These are phyloP conservation scores for Mohoua ochrocephala DNA, from an alignment of 2,113 vertebrate genomes.

Conservation along the genomic window DNA sequence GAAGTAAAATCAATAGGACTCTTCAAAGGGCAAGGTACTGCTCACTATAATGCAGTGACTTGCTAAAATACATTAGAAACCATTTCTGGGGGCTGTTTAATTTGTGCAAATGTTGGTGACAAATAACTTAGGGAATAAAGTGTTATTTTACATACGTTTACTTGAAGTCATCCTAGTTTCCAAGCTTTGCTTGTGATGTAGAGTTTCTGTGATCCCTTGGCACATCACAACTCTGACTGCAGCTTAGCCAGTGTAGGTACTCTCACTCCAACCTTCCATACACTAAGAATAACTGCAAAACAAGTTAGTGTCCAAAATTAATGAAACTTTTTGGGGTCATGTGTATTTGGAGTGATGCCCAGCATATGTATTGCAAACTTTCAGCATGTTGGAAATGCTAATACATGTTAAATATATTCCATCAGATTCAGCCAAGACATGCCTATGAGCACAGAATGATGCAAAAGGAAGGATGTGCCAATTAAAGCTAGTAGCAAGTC, in stretches of 20 bases:
- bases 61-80: slow-evolving; percentile 13
- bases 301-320: background rate
- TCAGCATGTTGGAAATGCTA: slow-evolving; percentile 9
- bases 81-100: background rate
- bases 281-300: background rate
- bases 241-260: background rate
- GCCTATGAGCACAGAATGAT: slow-evolving; percentile 14
- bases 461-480: slow-evolving; percentile 20
- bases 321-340: background rate
- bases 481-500: slow-evolving; percentile 44
- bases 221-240: background rate
- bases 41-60: slow-evolving; percentile 1
- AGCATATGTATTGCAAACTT: background rate
- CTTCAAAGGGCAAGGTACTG: slow-evolving; percentile 10
- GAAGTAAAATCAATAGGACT: slow-evolving; percentile 52
- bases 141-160: background rate
- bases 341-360: background rate
- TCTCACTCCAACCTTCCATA: background rate
- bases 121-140: background rate
- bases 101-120: background rate
- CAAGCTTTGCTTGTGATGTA: background rate
- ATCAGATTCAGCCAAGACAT: slow-evolving; percentile 22
- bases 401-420: slow-evolving; percentile 45
- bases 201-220: background rate
- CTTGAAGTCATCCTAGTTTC: background rate